Evolutionary conservation across 2,797 vertebrate genomes (phyloP), one percentile per base, ranked within the genome.

Genomic region (Echeneis naucrates): DNA sequence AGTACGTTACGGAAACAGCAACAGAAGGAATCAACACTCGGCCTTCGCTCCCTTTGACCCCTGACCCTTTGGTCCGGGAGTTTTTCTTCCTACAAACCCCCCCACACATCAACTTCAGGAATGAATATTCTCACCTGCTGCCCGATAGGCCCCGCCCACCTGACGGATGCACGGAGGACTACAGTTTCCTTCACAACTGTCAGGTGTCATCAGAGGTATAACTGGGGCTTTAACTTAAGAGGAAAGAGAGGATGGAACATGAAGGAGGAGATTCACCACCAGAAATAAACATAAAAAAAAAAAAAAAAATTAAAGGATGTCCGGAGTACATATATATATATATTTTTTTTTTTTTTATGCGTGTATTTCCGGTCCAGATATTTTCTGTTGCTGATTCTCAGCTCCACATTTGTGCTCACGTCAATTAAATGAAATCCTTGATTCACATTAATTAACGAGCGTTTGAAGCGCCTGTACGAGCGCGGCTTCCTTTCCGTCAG

Each of bases 361-460:
- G 10, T 44, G 17, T n/a, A 7, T 44, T 44, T 45, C 24, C 5
- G 19, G 26, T 68, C 78, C 33, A 52, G 63, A 68, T 57, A 10
- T 56, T 50, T 58, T 57, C 62, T 17, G 2, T 0, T 23, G 42
- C 51, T 45, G 56, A 80, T 76, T 65, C 33, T 51, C 45, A 59
- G 19, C 45, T 56, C 44, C 42, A 14, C 75, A 72, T 82, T 85
- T 52, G 75, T 60, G 57, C 80, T 68, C 33, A 62, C 54, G 79
- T 76, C 58, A 81, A 77, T 81, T 83, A 81, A 81, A 75, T 52
- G 10, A 68, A 73, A 81, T 81, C 67, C 68, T 80, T 80, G 73
- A 85, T 75, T 85, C 40, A 2, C 3, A n/a, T 77, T 87, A 81
- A 89, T 90, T 85, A 89, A 85, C 84, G 63, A 63, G 35, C 3